Base-by-base conservation (phyloP, 2,888 invertebrate species). In the Apoda limacodes region DNA sequence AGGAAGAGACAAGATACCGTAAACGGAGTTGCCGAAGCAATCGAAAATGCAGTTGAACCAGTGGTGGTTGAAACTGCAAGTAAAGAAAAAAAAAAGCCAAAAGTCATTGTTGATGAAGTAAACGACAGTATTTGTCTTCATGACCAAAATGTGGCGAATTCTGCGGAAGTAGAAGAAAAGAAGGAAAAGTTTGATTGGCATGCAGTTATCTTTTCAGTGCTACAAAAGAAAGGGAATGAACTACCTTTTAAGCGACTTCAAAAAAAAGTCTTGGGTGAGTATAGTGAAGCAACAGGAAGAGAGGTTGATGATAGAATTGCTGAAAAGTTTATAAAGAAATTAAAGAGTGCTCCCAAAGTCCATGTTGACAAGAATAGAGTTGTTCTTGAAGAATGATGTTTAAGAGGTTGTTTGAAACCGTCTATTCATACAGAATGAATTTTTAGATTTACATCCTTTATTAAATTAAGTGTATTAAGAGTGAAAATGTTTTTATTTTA, bases 221-320 rank as follows among this genome's bases (percentile, higher is more conserved):
- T 86, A 31, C 52, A 76, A 37, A 71, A 78, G 27, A 76, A 76
- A 48, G 84, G 83, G 4, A 85, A 87, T 42, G 87, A 88, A 49
- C 74, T 93, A 23, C 82, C 87, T 1, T 57, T 89, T 32, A 89
- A 89, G 51, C 89, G 90, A 48, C 66, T 94, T 10, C 86, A 87
- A 47, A 91, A 90, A 56, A 93, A 91, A 68, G 86, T 92, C 5
- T 54, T 89, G 2, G 82, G 83, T 25, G 87, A 85, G 45, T 91
- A 88, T 39, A 56, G 72, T 19, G 75, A 78, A 47, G 65, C 70
- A 13, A 82, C 83, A 11, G 70, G 80, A 1, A 50, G 63, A 24
- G 83, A 83, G 28, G 66, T 83, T 4, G 71, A 83, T 35, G 87
- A 86, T 40, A 87, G 89, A 52, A 84, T 88, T 46, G 69, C 83